Percentiles rank a stretch among this genome's conserved stretches.
phyloP scores from a whole-genome alignment of 1,140 invertebrate genomes.

The Drosophila murphyi region DNA sequence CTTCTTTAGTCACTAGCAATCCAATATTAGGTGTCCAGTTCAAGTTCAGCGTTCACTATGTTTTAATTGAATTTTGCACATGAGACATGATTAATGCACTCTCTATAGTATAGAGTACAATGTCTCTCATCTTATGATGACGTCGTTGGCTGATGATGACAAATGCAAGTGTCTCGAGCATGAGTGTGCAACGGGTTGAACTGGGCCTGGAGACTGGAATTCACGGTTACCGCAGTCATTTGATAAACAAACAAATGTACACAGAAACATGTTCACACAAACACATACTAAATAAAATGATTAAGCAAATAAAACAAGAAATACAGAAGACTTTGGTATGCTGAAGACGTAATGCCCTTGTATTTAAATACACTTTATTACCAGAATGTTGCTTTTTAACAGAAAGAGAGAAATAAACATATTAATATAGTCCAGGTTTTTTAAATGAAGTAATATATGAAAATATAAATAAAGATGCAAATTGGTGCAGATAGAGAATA shows the following conservation, averaged over 20 bases:
- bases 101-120: background rate
- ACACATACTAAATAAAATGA: slow-evolving; percentile 42
- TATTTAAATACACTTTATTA: background rate
- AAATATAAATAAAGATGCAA: too few relatives aligned
- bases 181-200: slow-evolving; percentile 19
- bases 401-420: too few relatives aligned
- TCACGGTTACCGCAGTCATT: background rate
- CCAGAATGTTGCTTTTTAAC: too few relatives aligned
- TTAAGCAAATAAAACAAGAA: slow-evolving; percentile 26
- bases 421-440: too few relatives aligned
- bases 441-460: too few relatives aligned
- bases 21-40: slow-evolving; percentile 8
- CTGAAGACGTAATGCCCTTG: background rate
- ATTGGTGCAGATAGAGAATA: too few relatives aligned
- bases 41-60: slow-evolving; percentile 29
- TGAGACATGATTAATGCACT: slow-evolving; percentile 26
- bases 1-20: background rate
- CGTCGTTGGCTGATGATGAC: slow-evolving; percentile 20
- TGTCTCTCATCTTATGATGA: slow-evolving; percentile 23
- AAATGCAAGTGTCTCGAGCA: background rate
- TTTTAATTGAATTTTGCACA: slow-evolving; percentile 35
- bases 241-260: slow-evolving; percentile 18
- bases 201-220: background rate
- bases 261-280: slow-evolving; percentile 8
- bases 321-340: background rate